Percentiles rank a stretch among this genome's conserved stretches.
Conservation (phyloP, 2,888 invertebrate species). For the Trissonchulus latispiculum region DNA sequence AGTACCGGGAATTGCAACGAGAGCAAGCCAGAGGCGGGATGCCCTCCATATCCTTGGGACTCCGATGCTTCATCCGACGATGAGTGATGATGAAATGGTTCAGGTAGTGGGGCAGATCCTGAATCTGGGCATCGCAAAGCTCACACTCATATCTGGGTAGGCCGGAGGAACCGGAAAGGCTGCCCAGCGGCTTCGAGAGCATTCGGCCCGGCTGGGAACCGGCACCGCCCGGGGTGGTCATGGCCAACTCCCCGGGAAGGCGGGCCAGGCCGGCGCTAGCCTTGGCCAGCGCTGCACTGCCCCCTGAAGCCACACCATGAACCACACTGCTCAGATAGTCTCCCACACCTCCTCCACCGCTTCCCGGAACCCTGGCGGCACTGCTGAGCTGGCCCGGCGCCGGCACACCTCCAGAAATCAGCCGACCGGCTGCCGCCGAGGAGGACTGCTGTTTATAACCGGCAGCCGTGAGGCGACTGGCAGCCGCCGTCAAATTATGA, state of each 20-base stretch:
- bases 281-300: not conserved
- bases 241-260: not conserved
- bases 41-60: slow-evolving; percentile 73
- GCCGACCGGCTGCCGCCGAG: not conserved
- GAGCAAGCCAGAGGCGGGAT: slow-evolving; percentile 87
- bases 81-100: slow-evolving; percentile 59
- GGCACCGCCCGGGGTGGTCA: no score
- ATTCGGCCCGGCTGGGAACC: no score
- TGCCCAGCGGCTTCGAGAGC: not conserved
- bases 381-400: no score
- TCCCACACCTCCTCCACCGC: not conserved
- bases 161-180: not conserved
- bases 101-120: slow-evolving; percentile 54
- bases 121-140: slow-evolving; percentile 72
- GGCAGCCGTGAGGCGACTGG: not conserved
- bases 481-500: not conserved
- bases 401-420: not conserved
- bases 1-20: slow-evolving; percentile 89
- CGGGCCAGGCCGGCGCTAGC: not conserved
- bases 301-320: not conserved
- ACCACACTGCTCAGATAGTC: not conserved
- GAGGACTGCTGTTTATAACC: not conserved
- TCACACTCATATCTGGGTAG: slow-evolving; percentile 56
- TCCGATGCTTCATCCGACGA: not conserved
- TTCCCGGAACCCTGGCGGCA: not conserved